These are phyloP conservation scores for Ceyx cyanopectus DNA, from an alignment of 2,113 vertebrate species.

Conservation along the genomic window DNA sequence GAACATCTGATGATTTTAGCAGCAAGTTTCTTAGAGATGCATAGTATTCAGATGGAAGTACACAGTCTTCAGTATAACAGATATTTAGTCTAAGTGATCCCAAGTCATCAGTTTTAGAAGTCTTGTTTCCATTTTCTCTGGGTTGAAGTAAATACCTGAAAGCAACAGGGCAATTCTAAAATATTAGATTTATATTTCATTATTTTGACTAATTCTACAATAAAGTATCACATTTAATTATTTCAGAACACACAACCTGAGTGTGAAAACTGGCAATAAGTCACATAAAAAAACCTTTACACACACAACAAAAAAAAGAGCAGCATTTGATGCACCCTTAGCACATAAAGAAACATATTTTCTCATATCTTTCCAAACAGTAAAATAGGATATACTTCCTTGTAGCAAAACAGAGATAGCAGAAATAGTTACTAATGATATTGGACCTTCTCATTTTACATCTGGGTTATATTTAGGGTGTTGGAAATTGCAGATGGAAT, in stretches of 20 bases:
- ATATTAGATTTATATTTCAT: neutral
- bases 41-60: constrained; percentile 92
- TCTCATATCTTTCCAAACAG: neutral
- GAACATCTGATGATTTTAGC: constrained; percentile 93
- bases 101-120: constrained; percentile 91
- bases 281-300: neutral
- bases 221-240: neutral
- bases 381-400: neutral
- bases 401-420: neutral
- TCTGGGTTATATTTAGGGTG: neutral
- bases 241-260: neutral
- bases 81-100: constrained; percentile 94
- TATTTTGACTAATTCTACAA: neutral
- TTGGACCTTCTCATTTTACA: neutral
- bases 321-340: neutral
- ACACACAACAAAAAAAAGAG: neutral
- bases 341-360: neutral
- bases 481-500: neutral
- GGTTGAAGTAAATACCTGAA: constrained; percentile 95
- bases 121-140: constrained; percentile 93
- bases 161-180: constrained; percentile 10
- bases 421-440: neutral
- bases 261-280: neutral
- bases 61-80: constrained; percentile 95
- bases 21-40: constrained; percentile 88